These are phyloP conservation scores for Geodia barretti DNA, from an alignment of 37 sponge, comb jelly and placozoan species.

Conservation along the genomic window DNA sequence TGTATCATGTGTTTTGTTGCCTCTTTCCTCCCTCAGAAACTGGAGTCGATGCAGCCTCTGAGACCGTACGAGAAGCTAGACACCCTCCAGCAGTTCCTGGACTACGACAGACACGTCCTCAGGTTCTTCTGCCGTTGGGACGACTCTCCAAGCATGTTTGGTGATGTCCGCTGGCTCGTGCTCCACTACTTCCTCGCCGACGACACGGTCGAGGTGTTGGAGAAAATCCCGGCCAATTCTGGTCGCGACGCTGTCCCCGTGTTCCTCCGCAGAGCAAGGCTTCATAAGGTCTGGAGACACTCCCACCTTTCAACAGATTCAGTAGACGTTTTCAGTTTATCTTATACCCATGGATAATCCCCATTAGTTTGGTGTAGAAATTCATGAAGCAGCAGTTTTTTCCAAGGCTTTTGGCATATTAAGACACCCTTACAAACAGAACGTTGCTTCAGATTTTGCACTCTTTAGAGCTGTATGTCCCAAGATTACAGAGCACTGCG, in stretches of 20 bases:
- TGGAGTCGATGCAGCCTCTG: slow-evolving; percentile 93
- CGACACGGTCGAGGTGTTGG: slow-evolving; percentile 92
- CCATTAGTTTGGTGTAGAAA: too few relatives aligned
- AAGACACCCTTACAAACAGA: too few relatives aligned
- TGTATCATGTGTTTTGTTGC: background rate
- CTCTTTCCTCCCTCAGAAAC: slow-evolving; percentile 22
- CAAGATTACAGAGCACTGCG: too few relatives aligned
- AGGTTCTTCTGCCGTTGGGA: slow-evolving; percentile 95
- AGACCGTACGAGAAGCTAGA: slow-evolving; percentile 95
- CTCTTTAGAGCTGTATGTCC: background rate
- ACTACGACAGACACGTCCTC: slow-evolving; percentile 91
- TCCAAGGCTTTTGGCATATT: background rate
- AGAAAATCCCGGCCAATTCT: slow-evolving; percentile 86
- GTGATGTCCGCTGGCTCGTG: slow-evolving; percentile 83
- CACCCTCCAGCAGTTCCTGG: slow-evolving; percentile 92
- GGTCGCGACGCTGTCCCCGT: slow-evolving; percentile 92
- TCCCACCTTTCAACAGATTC: too few relatives aligned
- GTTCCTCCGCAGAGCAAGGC: slow-evolving; percentile 77
- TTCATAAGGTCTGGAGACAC: slow-evolving; percentile 87
- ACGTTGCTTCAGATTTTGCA: too few relatives aligned
- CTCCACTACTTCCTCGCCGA: slow-evolving; percentile 98
- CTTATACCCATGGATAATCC: too few relatives aligned
- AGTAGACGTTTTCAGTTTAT: too few relatives aligned
- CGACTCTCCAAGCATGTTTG: slow-evolving; percentile 95
- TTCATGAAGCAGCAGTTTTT: too few relatives aligned